These are phyloP conservation scores for Caenorhabditis sp. DNA, from an alignment of 2,888 invertebrate species.

Conservation along the genomic window DNA sequence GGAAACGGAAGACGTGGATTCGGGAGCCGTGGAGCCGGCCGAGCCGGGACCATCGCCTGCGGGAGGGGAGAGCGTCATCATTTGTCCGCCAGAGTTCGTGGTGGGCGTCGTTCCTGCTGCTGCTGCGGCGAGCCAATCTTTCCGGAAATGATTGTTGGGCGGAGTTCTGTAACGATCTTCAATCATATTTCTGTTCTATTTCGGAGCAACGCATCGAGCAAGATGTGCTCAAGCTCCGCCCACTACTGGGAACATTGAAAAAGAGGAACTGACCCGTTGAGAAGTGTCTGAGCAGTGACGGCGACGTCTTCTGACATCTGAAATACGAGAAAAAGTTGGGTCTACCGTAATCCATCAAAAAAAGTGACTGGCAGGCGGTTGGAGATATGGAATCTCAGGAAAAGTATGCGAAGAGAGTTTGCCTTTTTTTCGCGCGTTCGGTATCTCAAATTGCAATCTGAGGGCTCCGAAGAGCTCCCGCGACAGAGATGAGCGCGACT, in stretches of 20 bases:
- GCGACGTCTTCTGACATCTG: conserved; percentile 62
- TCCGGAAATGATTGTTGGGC: conserved; percentile 42
- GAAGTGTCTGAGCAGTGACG: conserved; percentile 43
- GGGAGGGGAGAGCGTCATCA: conserved; percentile 64
- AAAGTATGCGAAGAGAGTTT: conserved; percentile 1
- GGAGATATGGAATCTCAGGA: conserved; percentile 22
- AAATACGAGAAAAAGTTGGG: conserved; percentile 18
- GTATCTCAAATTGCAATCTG: conserved; percentile 53
- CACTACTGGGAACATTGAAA: conserved; percentile 1
- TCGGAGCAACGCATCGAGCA: too few relatives aligned
- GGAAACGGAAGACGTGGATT: conserved; percentile 55
- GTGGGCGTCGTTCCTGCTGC: conserved; percentile 35
- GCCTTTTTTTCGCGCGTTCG: too few relatives aligned
- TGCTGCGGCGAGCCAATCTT: conserved; percentile 45
- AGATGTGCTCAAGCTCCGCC: conserved; percentile 26
- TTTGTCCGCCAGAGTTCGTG: conserved; percentile 52
- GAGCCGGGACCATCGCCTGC: conserved; percentile 61
- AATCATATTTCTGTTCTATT: too few relatives aligned
- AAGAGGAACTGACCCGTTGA: conserved; percentile 48
- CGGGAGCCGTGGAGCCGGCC: conserved; percentile 54
- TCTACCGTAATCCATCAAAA: conserved; percentile 53
- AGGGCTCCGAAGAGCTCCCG: not conserved
- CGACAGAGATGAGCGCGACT: conserved; percentile 28
- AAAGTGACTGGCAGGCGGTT: conserved; percentile 43
- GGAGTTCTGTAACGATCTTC: conserved; percentile 51